These are phyloP conservation scores for Xiphophorus birchmanni DNA, from an alignment of 2,797 vertebrate genomes.

Conservation along the genomic window DNA sequence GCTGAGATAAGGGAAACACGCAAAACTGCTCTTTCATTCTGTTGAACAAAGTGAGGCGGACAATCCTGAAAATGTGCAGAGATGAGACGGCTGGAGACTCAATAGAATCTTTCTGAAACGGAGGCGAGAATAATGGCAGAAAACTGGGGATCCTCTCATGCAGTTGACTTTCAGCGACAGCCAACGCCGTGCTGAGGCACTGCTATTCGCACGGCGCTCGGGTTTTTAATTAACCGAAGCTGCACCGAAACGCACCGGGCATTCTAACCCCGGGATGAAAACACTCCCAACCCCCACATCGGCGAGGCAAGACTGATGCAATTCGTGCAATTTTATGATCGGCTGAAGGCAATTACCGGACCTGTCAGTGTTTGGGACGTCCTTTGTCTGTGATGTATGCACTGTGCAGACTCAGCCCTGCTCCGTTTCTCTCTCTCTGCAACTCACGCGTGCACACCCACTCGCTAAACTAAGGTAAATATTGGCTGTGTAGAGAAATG, in stretches of 20 bases:
- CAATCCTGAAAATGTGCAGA: conserved; percentile 44
- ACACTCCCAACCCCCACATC: conserved; percentile 23
- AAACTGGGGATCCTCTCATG: conserved; percentile 28
- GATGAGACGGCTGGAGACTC: conserved; percentile 17
- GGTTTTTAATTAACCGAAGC: conserved; percentile 72
- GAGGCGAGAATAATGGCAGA: conserved; percentile 11
- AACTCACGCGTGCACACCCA: conserved; percentile 9
- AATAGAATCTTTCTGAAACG: too few relatives aligned
- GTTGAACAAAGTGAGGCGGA: conserved; percentile 5
- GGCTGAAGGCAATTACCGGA: conserved; percentile 72
- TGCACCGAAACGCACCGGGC: conserved; percentile 58
- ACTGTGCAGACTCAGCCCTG: conserved; percentile 43
- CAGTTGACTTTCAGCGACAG: conserved; percentile 22
- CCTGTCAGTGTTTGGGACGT: conserved; percentile 63
- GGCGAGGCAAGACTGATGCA: conserved; percentile 67
- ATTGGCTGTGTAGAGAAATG: conserved; percentile 25
- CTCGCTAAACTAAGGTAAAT: conserved; percentile 13
- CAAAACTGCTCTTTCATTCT: conserved; percentile 4
- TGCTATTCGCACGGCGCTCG: conserved; percentile 45
- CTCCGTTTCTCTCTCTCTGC: conserved; percentile 23
- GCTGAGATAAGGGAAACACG: conserved; percentile 14
- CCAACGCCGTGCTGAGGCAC: conserved; percentile 47
- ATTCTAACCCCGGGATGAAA: conserved; percentile 56
- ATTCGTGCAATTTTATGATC: conserved; percentile 74
- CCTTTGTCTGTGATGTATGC: conserved; percentile 56